phyloP scores from a whole-genome alignment of 2,113 vertebrate genomes.

The Carassius carassius region DNA sequence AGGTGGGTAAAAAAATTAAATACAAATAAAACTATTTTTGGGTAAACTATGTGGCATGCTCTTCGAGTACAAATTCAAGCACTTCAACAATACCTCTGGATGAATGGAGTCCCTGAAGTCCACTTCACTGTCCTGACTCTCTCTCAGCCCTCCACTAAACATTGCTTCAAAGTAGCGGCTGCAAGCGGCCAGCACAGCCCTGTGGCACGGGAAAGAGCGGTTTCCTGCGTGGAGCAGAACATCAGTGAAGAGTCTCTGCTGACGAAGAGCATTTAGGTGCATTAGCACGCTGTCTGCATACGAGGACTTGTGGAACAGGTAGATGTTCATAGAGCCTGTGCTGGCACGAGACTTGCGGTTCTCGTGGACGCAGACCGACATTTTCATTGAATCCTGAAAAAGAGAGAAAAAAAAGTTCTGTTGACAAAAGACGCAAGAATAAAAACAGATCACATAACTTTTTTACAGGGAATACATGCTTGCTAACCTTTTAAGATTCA shows the following conservation, averaged over 20 bases:
- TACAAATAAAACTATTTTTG: neutral
- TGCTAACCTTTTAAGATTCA: neutral
- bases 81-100: constrained; percentile 67
- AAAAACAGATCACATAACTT: neutral
- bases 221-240: constrained; percentile 79
- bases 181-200: constrained; percentile 82
- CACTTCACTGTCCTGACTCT: constrained; percentile 81
- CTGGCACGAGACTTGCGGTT: constrained; percentile 83
- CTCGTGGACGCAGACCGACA: constrained; percentile 85
- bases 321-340: constrained; percentile 79
- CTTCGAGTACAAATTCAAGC: neutral
- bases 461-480: neutral
- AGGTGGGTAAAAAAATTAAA: neutral
- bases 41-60: neutral
- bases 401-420: neutral
- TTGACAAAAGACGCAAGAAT: neutral
- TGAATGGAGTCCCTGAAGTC: constrained; percentile 82
- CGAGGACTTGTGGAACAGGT: constrained; percentile 80
- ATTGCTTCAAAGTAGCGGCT: constrained; percentile 71
- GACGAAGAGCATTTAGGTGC: constrained; percentile 81
- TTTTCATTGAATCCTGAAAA: constrained; percentile 82
- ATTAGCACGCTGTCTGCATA: constrained; percentile 80
- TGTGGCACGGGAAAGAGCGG: constrained; percentile 81
- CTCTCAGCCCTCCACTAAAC: constrained; percentile 76
- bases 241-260: constrained; percentile 81